A percentile compares a stretch with the other conserved stretches of the same genome.
These are phyloP conservation scores for Nanorana parkeri DNA, from an alignment of 2,113 vertebrate species.

Conservation along the genomic window DNA sequence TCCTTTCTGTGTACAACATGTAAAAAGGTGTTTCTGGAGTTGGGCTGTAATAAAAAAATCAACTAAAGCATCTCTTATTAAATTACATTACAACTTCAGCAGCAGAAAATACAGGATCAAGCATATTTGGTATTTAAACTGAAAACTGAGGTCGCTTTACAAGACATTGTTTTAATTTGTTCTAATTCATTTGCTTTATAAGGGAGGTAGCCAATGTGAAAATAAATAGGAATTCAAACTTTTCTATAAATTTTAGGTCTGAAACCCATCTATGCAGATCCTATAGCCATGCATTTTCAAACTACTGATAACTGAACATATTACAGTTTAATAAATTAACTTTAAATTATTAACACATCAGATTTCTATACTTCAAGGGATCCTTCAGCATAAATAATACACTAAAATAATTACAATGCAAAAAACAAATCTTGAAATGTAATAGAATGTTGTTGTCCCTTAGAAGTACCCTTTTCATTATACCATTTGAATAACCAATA, in stretches of 20 bases:
- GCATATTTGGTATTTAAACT: slow-evolving; percentile 35
- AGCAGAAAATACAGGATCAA: not conserved
- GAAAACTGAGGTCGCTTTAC: slow-evolving; percentile 26
- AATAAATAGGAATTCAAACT: slow-evolving; percentile 4
- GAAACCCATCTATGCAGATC: not conserved
- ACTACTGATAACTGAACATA: not conserved
- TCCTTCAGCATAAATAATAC: slow-evolving; percentile 3
- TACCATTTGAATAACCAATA: no score
- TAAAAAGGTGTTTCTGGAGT: no score
- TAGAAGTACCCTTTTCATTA: not conserved
- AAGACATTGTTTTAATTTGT: slow-evolving; percentile 23
- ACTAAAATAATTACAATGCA: not conserved
- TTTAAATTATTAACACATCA: not conserved
- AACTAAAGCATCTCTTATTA: not conserved
- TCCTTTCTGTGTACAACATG: no score
- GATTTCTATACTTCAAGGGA: not conserved
- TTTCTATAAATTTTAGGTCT: no score
- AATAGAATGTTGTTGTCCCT: not conserved
- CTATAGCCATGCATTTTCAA: not conserved
- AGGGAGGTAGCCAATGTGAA: slow-evolving; percentile 29
- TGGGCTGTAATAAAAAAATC: not conserved
- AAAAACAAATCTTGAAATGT: not conserved
- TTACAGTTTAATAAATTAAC: not conserved
- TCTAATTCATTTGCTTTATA: not conserved
- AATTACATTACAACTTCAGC: not conserved